These are phyloP conservation scores for Lochmaea capreae DNA, from an alignment of 2,888 invertebrate genomes.

Conservation along the genomic window DNA sequence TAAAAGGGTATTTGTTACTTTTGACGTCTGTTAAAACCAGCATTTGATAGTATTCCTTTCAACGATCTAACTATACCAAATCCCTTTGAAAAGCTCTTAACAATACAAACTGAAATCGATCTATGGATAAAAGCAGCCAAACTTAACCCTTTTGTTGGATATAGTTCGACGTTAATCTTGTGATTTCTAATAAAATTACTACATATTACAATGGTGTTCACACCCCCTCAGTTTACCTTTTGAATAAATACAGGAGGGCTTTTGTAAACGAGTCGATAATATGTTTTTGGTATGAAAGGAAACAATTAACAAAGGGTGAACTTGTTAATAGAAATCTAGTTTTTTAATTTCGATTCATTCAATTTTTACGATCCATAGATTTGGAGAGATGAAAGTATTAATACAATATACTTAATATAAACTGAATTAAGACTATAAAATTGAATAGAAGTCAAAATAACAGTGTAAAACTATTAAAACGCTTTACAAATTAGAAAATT, in stretches of 20 bases:
- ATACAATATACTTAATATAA: not conserved
- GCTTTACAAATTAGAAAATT: too few species aligned
- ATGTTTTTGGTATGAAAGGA: not conserved
- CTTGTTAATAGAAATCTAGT: too few species aligned
- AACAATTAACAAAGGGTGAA: not conserved
- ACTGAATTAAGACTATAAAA: not conserved
- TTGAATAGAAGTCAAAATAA: too few species aligned
- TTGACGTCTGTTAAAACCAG: constrained; percentile 30
- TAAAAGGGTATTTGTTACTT: constrained; percentile 28
- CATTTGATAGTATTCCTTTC: constrained; percentile 32
- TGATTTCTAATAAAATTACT: constrained; percentile 53
- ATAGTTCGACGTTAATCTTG: constrained; percentile 51
- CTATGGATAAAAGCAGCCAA: constrained; percentile 29
- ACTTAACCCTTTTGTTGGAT: constrained; percentile 46
- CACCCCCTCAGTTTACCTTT: constrained; percentile 50
- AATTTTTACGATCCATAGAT: too few species aligned
- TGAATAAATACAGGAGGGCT: constrained; percentile 20
- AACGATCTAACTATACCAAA: constrained; percentile 33
- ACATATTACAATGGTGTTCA: constrained; percentile 47
- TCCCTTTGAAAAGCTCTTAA: constrained; percentile 38
- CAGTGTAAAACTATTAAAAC: too few species aligned
- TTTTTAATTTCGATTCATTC: too few species aligned
- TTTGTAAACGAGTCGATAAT: constrained; percentile 25
- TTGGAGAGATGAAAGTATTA: too few species aligned
- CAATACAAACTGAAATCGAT: constrained; percentile 44